Evolutionary conservation across 2,797 vertebrate genomes (phyloP), one percentile per base, ranked within the genome.

Genomic region (Coregonus ussuriensis): DNA sequence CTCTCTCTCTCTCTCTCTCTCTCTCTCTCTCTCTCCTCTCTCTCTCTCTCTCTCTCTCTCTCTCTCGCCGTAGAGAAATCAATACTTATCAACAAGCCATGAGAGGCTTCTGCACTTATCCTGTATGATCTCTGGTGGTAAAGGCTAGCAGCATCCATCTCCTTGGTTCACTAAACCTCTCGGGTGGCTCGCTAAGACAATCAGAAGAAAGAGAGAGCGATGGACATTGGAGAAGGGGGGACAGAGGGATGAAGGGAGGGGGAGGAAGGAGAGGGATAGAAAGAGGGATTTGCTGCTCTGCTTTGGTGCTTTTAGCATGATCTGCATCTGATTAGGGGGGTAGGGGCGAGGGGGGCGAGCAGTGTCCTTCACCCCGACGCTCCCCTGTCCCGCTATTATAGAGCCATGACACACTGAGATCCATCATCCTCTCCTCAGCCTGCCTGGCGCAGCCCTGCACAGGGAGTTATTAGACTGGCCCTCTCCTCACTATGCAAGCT

Each of bases 11-110:
- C n/a, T n/a, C n/a, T n/a, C n/a, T n/a, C n/a, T n/a, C n/a, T n/a
- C n/a, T n/a, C n/a, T n/a, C n/a, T n/a, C n/a, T n/a, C n/a, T n/a
- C n/a, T n/a, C n/a, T n/a, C n/a, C n/a, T n/a, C n/a, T n/a, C n/a
- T n/a, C n/a, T n/a, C n/a, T n/a, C 25, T 1, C 25, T 25, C 25
- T 25, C 25, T 80, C 91, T 86, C 83, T 84, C 78, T 21, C 18
- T 14, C 70, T 14, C 70, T n/a, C 25, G 79, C 93, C 9, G 41
- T 47, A 47, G 7, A 94, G 92, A 95, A 97, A 98, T 99, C 97
- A 96, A 99, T 99, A 98, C 96, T 98, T 98, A 98, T 98, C 97
- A 99, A 97, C 96, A 97, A 97, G 95, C 96, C 96, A 96, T 96
- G 94, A 96, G 96, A 95, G 96, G 97, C 96, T 97, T 97, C 96